Base-by-base conservation (phyloP, 1,140 invertebrate genomes). In the Idris sp. region DNA sequence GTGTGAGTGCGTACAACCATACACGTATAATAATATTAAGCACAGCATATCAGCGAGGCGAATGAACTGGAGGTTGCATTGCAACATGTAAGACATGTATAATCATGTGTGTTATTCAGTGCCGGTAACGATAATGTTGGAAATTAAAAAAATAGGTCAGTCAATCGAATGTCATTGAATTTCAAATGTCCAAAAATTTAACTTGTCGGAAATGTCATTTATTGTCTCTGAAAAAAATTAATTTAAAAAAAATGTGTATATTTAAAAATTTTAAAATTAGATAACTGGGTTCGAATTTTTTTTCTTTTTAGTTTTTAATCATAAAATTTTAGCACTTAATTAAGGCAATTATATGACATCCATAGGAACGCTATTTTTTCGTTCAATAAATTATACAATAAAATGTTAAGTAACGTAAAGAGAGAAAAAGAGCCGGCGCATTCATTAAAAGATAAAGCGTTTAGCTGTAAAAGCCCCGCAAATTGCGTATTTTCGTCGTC, bases 51-150 rank as follows among this genome's bases (percentile, higher is more conserved):
- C 49, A 49, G 35, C 44, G 69, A 53, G 69, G 69, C 69, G 69
- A 73, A 73, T 73, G 69, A 73, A 73, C 69, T 65, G 59, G 14
- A 73, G 59, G 69, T 65, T 64, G 59, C 67, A 35, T 56, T 62
- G 56, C 69, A 65, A 73, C 51, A 64, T 64, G 22, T 49, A 65
- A 65, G 59, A 73, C 58, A 13, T n/a, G n/a, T n/a, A n/a, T 73
- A 72, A 73, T 73, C 59, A 56, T 46, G 53, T 59, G 53, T 58
- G 53, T 64, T 73, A 54, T 53, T 28, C 51, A 43, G 38, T 30
- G 69, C 38, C 22, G 35, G 19, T 5, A 25, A 31, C 16, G 19
- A 25, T 51, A 53, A 72, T 15, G 44, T 58, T 38, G 7, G 35
- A 31, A 30, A 26, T 4, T 10, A 56, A 48, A 46, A 58, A 58